These are phyloP conservation scores for Steromphala cineraria DNA, from an alignment of 2,888 invertebrate species.

Conservation along the genomic window DNA sequence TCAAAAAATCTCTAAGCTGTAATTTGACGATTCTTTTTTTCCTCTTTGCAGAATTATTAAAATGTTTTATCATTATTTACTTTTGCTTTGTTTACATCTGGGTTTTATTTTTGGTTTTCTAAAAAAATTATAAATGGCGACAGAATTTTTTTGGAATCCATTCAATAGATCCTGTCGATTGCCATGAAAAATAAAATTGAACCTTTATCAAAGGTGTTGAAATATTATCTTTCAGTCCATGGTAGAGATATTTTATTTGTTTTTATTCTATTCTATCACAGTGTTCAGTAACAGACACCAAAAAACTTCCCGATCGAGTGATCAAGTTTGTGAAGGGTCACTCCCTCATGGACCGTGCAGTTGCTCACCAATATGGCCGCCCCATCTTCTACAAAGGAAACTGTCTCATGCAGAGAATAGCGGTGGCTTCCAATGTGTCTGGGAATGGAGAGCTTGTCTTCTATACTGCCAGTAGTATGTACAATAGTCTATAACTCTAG, in stretches of 20 bases:
- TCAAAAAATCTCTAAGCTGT: too few relatives aligned
- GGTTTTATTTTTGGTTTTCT: too few relatives aligned
- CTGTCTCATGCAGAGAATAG: constrained; percentile 55
- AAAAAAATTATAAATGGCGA: neutral
- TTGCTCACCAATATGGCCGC: constrained; percentile 50
- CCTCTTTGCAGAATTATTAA: too few relatives aligned
- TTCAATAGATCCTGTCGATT: too few relatives aligned
- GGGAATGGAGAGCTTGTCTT: constrained; percentile 46
- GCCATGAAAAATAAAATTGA: too few relatives aligned
- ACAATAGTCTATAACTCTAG: neutral
- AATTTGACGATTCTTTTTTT: too few relatives aligned
- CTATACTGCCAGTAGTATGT: constrained; percentile 56
- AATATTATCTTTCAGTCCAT: too few relatives aligned
- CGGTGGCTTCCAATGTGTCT: constrained; percentile 44
- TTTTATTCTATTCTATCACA: neutral
- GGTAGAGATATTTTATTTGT: neutral
- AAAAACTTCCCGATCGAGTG: constrained; percentile 31
- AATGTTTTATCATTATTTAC: too few relatives aligned
- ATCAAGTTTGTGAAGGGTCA: constrained; percentile 42
- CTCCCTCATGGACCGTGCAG: constrained; percentile 57
- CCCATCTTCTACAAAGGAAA: constrained; percentile 60
- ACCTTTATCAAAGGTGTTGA: too few relatives aligned
- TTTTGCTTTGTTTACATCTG: too few relatives aligned
- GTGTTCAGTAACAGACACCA: constrained; percentile 33
- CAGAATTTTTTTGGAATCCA: too few relatives aligned